Base-by-base conservation (phyloP, 2,888 invertebrate genomes). In the Aquatica leii region DNA sequence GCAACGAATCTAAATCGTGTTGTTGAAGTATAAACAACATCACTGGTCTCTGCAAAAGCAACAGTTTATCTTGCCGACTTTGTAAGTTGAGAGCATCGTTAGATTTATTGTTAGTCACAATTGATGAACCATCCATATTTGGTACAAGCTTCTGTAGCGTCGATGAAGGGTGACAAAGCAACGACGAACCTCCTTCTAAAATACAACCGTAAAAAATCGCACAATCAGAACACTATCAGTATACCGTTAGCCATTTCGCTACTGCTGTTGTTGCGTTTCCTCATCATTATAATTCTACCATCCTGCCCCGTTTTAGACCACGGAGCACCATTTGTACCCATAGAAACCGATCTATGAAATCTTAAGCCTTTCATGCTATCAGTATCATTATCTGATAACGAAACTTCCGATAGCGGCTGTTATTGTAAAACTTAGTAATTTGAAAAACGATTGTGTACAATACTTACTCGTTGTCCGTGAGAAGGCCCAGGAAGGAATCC, bases 141-240 rank as follows among this genome's bases (percentile, higher is more conserved):
- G 87, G 91, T 41, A 92, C 92, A 70, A 95, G 83, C 71, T 91
- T 91, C 64, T 93, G 91, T 35, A 97, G 86, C 18, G 94, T 92
- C 17, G 92, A 88, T 41, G 97, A 97, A 1, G 97, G 97, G 80
- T 95, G 93, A 62, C 95, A 93, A 0, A 97, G 84, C 5, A 97
- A 83, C 0, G 93, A 93, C 12, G 91, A 90, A 3, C 91, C 93
- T 9, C 87, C 89, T 70, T 91, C 91, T 90, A 71, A 50, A 77
- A 72, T 60, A 48, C n/a, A n/a, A n/a, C n/a, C n/a, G n/a, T n/a
- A n/a, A n/a, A n/a, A n/a, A n/a, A n/a, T n/a, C n/a, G n/a, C n/a
- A n/a, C n/a, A n/a, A n/a, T n/a, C n/a, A n/a, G 18, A 49, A 50
- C 17, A 34, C 43, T 31, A 48, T 40, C 11, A 35, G 40, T 24